Percentiles rank a stretch among this genome's conserved stretches.
These are phyloP conservation scores for Lycia hirtaria DNA, from an alignment of 2,888 invertebrate species.

Conservation along the genomic window DNA sequence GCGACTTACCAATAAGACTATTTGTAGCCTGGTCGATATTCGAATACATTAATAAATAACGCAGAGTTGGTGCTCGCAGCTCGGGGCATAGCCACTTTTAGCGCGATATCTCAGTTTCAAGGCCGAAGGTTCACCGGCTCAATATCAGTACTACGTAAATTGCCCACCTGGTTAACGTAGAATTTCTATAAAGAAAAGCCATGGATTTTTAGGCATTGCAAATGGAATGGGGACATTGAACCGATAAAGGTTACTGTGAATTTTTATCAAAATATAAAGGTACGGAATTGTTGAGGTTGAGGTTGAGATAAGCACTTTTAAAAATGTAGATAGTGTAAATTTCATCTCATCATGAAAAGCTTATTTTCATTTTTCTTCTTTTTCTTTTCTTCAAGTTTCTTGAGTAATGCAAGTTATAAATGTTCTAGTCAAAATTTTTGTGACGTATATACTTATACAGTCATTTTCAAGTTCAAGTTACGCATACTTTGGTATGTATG, in stretches of 20 bases:
- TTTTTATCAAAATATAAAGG: too few relatives aligned
- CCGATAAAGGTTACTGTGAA: not conserved
- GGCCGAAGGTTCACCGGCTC: slow-evolving; percentile 35
- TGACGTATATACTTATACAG: too few relatives aligned
- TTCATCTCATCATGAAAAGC: too few relatives aligned
- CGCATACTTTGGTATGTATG: too few relatives aligned
- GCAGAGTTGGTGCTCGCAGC: slow-evolving; percentile 27
- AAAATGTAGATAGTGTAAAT: too few relatives aligned
- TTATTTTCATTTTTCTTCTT: too few relatives aligned
- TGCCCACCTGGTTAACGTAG: not conserved
- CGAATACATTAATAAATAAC: slow-evolving; percentile 30
- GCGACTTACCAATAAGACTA: slow-evolving; percentile 20
- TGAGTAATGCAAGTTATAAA: too few relatives aligned
- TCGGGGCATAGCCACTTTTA: slow-evolving; percentile 29
- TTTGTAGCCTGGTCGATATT: slow-evolving; percentile 23
- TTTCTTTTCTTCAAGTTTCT: too few relatives aligned
- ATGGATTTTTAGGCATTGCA: not conserved
- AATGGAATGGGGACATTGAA: not conserved
- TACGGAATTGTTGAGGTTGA: too few relatives aligned
- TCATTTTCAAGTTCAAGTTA: too few relatives aligned
- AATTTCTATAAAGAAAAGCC: not conserved
- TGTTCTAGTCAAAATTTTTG: too few relatives aligned
- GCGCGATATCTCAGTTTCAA: slow-evolving; percentile 29
- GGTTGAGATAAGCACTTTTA: too few relatives aligned
- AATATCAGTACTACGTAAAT: slow-evolving; percentile 7